Evolutionary conservation across 2,113 vertebrate genomes (phyloP).

Genomic region (Pantherophis guttatus): DNA sequence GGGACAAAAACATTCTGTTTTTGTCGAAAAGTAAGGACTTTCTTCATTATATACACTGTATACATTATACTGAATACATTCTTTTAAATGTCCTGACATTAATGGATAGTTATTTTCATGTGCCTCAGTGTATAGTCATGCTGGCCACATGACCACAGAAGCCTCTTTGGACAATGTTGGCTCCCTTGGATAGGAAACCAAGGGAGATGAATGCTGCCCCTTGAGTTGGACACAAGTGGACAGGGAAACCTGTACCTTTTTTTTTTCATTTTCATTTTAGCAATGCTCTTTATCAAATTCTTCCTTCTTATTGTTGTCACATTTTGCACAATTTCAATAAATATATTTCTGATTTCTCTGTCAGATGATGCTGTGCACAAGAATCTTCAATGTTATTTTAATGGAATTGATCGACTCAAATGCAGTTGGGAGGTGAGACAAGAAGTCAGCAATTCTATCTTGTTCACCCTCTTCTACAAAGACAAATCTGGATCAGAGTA

Average conservation of each 20-base stretch:
- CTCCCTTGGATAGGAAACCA: no score
- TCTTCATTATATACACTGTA: background rate
- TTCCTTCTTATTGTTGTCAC: background rate
- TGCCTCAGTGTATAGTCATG: no score
- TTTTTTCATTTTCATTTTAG: background rate
- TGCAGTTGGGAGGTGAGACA: slow-evolving; percentile 73
- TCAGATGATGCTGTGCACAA: slow-evolving; percentile 61
- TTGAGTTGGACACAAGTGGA: background rate
- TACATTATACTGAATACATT: background rate
- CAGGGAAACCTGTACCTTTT: background rate
- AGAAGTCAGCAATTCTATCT: slow-evolving; percentile 52
- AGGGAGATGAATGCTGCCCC: background rate
- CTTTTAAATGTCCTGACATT: background rate
- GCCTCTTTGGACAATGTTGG: no score
- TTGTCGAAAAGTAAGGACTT: background rate
- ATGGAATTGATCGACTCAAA: slow-evolving; percentile 44
- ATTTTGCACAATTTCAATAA: background rate
- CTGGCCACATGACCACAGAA: no score
- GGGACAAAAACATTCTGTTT: background rate
- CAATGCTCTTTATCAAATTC: background rate
- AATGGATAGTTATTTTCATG: background rate
- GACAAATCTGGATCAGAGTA: slow-evolving; percentile 20
- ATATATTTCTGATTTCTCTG: background rate
- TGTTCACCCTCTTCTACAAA: slow-evolving; percentile 69
- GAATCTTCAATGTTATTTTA: slow-evolving; percentile 69